phyloP scores from a whole-genome alignment of 2,888 invertebrate species.

The Drosophila pseudotalamancana region DNA sequence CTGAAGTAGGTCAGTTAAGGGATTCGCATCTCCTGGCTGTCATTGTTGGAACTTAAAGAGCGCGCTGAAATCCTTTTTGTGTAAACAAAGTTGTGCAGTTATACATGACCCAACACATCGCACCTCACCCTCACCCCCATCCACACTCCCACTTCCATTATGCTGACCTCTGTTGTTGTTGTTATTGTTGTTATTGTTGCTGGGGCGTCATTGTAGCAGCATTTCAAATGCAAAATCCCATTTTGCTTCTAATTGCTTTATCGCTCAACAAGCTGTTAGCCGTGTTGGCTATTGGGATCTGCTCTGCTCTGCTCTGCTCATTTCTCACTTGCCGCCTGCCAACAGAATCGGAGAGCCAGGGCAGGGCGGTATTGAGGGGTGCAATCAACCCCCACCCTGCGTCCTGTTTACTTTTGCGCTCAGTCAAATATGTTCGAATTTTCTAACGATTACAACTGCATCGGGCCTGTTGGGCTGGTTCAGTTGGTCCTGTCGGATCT shows the following conservation, averaged over 20 bases:
- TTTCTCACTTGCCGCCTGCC: slow-evolving; percentile 65
- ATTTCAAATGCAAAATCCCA: slow-evolving; percentile 80
- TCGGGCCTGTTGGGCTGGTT: slow-evolving; percentile 28
- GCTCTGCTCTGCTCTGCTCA: slow-evolving; percentile 54
- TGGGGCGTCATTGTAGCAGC: slow-evolving; percentile 60
- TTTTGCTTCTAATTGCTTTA: slow-evolving; percentile 80
- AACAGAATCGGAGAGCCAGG: slow-evolving; percentile 46
- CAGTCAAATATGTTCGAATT: slow-evolving; percentile 82
- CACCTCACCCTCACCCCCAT: not conserved
- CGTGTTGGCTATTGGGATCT: slow-evolving; percentile 38
- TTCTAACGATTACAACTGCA: slow-evolving; percentile 77
- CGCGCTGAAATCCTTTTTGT: slow-evolving; percentile 72
- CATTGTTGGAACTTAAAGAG: slow-evolving; percentile 70
- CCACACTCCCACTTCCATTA: slow-evolving; percentile 9
- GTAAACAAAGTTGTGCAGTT: slow-evolving; percentile 68
- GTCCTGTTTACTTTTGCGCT: slow-evolving; percentile 80
- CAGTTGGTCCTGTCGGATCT: slow-evolving; percentile 29
- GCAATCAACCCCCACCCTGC: slow-evolving; percentile 30
- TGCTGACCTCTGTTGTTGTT: slow-evolving; percentile 20
- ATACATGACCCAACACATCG: slow-evolving; percentile 8
- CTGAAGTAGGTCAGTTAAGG: slow-evolving; percentile 75
- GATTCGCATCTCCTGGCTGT: slow-evolving; percentile 27
- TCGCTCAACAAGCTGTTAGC: slow-evolving; percentile 81
- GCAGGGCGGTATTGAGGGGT: not conserved
- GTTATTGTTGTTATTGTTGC: slow-evolving; percentile 25